Percentiles rank a stretch among this genome's conserved stretches.
These are phyloP conservation scores for Sapayoa aenigma DNA, from an alignment of 2,113 vertebrate genomes.

Conservation along the genomic window DNA sequence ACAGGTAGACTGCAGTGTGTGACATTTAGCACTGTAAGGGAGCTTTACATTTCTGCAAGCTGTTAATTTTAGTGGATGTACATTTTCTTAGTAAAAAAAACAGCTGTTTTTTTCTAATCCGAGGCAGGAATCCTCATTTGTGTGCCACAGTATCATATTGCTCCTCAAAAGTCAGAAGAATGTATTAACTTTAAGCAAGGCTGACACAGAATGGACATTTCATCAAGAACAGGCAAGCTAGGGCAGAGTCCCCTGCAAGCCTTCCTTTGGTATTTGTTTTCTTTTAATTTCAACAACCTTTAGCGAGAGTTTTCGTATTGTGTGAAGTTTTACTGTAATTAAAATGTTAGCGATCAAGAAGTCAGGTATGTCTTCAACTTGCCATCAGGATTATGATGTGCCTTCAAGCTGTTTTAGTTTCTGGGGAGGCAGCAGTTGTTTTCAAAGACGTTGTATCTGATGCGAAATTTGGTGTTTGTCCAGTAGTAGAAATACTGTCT, in stretches of 20 bases:
- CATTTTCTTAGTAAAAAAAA: background rate
- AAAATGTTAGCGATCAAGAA: background rate
- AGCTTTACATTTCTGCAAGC: background rate
- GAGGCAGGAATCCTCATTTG: background rate
- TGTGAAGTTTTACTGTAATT: background rate
- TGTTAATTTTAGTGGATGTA: background rate
- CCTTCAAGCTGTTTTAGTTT: background rate
- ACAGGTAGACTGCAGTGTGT: background rate
- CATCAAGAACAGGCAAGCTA: background rate
- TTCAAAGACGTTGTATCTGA: background rate
- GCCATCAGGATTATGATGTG: background rate
- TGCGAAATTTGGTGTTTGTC: background rate
- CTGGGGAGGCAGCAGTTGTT: background rate
- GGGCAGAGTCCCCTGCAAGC: background rate
- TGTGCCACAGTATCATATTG: background rate
- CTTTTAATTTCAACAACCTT: background rate
- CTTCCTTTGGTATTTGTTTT: background rate
- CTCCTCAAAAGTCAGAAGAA: background rate
- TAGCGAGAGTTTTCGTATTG: background rate
- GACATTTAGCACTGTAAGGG: background rate
- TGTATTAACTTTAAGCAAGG: background rate
- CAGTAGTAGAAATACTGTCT: background rate
- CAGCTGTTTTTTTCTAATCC: background rate
- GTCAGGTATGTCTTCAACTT: background rate
- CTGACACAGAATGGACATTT: background rate